These are phyloP conservation scores for Cottus gobio DNA, from an alignment of 2,113 vertebrate species.

Conservation along the genomic window DNA sequence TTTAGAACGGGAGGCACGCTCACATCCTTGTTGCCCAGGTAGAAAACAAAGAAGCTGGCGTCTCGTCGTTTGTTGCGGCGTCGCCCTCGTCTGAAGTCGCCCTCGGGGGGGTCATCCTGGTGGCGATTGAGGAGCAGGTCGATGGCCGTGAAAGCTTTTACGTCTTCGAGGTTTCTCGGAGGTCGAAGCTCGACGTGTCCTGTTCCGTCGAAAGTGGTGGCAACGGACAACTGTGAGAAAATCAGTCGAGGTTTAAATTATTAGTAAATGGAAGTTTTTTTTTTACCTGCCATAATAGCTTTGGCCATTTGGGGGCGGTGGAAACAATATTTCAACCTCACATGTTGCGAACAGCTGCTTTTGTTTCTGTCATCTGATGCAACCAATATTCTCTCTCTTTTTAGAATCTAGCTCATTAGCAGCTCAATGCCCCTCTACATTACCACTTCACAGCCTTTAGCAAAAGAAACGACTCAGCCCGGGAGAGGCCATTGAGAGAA, in stretches of 20 bases:
- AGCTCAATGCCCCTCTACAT: no score
- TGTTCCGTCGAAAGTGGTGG: constrained; percentile 89
- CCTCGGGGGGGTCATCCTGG: background rate
- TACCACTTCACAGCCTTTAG: no score
- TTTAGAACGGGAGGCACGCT: constrained; percentile 34
- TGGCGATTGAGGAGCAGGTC: constrained; percentile 88
- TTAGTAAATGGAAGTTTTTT: background rate
- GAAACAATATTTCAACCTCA: background rate
- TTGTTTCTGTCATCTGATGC: no score
- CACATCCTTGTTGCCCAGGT: constrained; percentile 88
- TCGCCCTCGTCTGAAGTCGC: background rate
- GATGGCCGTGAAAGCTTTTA: constrained; percentile 88
- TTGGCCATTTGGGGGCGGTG: background rate
- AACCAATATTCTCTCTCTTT: no score
- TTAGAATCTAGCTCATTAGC: no score
- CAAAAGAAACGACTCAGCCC: no score
- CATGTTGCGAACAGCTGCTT: no score
- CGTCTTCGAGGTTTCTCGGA: constrained; percentile 84
- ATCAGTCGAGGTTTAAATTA: background rate
- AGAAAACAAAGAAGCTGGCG: constrained; percentile 86
- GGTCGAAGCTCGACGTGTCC: constrained; percentile 88
- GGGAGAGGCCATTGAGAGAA: no score
- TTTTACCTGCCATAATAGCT: background rate
- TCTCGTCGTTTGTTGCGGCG: constrained; percentile 51
- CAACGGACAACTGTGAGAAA: constrained; percentile 82